Evolutionary conservation across 2,888 invertebrate genomes (phyloP).

Genomic region (Acronicta alni): DNA sequence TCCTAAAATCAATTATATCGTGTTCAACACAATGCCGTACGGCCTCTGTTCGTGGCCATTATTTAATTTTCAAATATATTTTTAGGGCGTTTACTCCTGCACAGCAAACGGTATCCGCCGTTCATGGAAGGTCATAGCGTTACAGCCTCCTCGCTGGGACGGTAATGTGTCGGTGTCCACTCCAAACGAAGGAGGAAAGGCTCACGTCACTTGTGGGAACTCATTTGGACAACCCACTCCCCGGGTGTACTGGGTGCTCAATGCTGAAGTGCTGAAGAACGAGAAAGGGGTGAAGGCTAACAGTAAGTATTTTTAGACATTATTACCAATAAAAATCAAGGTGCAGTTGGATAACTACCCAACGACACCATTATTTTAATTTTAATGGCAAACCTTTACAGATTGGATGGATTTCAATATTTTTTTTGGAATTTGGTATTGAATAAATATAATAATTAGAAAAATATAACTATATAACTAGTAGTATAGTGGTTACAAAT

Average conservation of each 20-base stretch:
- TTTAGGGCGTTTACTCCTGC: constrained; percentile 93
- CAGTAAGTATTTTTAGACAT: constrained; percentile 63
- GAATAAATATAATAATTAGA: too few species aligned
- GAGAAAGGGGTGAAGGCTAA: constrained; percentile 72
- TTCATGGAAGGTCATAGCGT: constrained; percentile 80
- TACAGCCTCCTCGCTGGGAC: constrained; percentile 86
- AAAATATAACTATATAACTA: too few species aligned
- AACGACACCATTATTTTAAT: too few species aligned
- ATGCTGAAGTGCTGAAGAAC: constrained; percentile 92
- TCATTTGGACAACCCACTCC: constrained; percentile 94
- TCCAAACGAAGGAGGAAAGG: constrained; percentile 85
- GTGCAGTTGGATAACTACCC: too few species aligned
- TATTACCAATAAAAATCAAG: too few species aligned
- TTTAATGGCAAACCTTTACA: too few species aligned
- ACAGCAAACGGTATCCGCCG: constrained; percentile 90
- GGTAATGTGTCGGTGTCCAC: constrained; percentile 85
- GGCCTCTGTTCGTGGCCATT: too few species aligned
- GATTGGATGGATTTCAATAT: too few species aligned
- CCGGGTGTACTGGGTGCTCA: constrained; percentile 94
- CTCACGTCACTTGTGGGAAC: constrained; percentile 86
- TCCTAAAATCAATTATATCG: too few species aligned
- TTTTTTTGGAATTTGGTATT: too few species aligned
- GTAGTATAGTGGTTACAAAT: too few species aligned
- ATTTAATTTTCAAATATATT: neutral
- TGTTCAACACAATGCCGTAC: too few species aligned